A percentile compares a stretch with the other conserved stretches of the same genome.
phyloP scores from a whole-genome alignment of 2,888 invertebrate species.

The Drosophila yooni region DNA sequence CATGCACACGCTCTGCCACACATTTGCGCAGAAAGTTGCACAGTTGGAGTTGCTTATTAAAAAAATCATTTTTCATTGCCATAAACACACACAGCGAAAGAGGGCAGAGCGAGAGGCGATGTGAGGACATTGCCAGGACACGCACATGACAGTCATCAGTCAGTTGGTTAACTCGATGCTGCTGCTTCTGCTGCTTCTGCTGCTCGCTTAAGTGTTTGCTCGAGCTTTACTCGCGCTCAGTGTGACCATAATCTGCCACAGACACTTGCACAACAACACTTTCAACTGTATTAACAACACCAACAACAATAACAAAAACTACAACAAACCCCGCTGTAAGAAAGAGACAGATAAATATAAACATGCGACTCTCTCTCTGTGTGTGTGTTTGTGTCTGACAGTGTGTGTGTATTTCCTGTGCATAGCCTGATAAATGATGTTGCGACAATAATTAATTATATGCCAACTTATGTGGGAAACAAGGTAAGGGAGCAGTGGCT shows the following conservation, averaged over 20 bases:
- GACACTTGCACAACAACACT: conserved; percentile 64
- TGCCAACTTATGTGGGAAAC: conserved; percentile 35
- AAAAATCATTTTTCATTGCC: conserved; percentile 71
- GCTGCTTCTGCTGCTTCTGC: conserved; percentile 28
- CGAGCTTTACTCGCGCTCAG: conserved; percentile 67
- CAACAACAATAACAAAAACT: conserved; percentile 21
- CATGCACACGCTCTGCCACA: not conserved
- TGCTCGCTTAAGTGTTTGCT: conserved; percentile 68
- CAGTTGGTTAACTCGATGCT: conserved; percentile 70
- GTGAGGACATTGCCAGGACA: conserved; percentile 34
- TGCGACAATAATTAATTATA: conserved; percentile 80
- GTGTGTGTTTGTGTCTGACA: conserved; percentile 45
- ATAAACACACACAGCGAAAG: conserved; percentile 36
- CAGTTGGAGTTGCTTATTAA: conserved; percentile 38
- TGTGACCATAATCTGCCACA: conserved; percentile 77
- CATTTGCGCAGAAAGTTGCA: conserved; percentile 6
- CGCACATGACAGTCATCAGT: conserved; percentile 77
- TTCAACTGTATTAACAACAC: conserved; percentile 50
- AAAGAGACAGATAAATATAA: conserved; percentile 46
- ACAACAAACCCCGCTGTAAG: not conserved
- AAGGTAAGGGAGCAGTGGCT: not conserved
- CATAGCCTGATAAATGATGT: conserved; percentile 79
- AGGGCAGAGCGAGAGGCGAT: not conserved
- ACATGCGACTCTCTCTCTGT: conserved; percentile 36
- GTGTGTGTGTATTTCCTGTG: conserved; percentile 55